Base-by-base conservation (phyloP, 2,888 invertebrate species). In the Tuberolachnus salignus region DNA sequence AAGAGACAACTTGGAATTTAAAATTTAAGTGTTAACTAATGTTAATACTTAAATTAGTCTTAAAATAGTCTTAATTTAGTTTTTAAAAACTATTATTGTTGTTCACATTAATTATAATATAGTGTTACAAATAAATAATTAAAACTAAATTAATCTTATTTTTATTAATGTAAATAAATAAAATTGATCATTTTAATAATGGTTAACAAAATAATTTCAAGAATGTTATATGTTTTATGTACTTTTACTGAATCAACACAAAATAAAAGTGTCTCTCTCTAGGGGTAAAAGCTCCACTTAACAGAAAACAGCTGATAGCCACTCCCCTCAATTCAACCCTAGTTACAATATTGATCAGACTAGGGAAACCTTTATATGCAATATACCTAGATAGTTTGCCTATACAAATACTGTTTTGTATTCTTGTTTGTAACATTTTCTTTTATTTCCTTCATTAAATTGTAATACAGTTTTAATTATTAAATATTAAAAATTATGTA, bases 261-360 rank as follows among this genome's bases (percentile, higher is more conserved):
- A 51, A 51, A 34, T 3, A 49, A 70, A 57, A 61, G 73, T 74
- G 73, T 64, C 63, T 73, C 73, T 53, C 34, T 74, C 73, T 74
- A 21, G 73, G 73, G 73, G 73, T 74, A 55, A 74, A 64, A 51
- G 0, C 16, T 53, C 44, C 49, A 51, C 53, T 64, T 44, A 21
- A 16, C 1, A n/a, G 19, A 19, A 23, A 55, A 74, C 78, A 78
- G 78, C 78, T 78, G 78, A 44, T 61, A 49, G 67, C 78, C 78
- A 78, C 78, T 69, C 78, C 78, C 78, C 61, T 67, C 69, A 59
- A 51, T 34, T 78, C 61, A 67, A 78, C 78, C 78, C 78, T 55
- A 49, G 51, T 59, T 61, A 51, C 0, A 21, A 59, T 78, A 78
- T 78, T 78, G 78, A 78, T 78, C 67, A 78, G 44, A 78, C 55